These are phyloP conservation scores for Gallinago nigripennis DNA, from an alignment of 2,797 vertebrate genomes.

Conservation along the genomic window DNA sequence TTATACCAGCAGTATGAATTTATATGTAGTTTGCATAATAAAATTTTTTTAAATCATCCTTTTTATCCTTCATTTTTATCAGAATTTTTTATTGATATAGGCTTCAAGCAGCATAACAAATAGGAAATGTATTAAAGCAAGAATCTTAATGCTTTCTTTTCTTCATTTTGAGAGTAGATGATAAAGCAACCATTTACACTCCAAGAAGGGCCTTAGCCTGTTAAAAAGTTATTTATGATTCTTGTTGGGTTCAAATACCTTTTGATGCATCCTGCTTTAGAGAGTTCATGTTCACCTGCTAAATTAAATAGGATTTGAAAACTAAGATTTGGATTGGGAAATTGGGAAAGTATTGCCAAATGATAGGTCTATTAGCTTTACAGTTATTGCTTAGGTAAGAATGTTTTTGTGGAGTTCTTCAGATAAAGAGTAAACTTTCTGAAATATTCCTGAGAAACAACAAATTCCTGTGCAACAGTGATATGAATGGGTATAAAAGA, in stretches of 20 bases:
- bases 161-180: background rate
- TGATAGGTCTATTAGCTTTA: background rate
- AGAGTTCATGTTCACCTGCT: background rate
- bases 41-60: background rate
- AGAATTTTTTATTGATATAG: background rate
- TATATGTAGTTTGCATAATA: background rate
- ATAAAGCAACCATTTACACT: background rate
- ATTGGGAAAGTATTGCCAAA: background rate
- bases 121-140: background rate
- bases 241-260: background rate
- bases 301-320: background rate
- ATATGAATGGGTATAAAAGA: background rate
- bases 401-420: background rate
- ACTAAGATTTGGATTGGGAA: background rate
- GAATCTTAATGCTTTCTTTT: background rate
- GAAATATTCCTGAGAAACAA: background rate
- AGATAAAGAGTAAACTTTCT: background rate
- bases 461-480: background rate
- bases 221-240: background rate
- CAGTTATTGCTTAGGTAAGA: background rate
- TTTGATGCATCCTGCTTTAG: background rate
- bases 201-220: background rate
- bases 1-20: background rate
- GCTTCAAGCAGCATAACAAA: background rate
- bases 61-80: background rate